A percentile compares a stretch with the other conserved stretches of the same genome.
Evolutionary conservation across 1,140 invertebrate species (phyloP).

Genomic region (Drosophila aff.): DNA sequence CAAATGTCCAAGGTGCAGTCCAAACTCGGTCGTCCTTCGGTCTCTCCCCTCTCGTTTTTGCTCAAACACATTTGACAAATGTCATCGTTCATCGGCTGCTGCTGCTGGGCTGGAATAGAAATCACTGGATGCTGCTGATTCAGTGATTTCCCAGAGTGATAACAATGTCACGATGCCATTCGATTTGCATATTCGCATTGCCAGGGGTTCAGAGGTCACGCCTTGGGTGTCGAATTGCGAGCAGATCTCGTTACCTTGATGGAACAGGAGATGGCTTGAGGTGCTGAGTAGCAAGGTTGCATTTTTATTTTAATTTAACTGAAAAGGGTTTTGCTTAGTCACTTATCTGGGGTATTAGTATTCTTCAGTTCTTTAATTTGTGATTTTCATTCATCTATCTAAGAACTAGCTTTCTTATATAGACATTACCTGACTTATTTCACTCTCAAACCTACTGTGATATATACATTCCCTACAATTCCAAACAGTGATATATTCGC

Average conservation of each 20-base stretch:
- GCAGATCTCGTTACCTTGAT: constrained; percentile 14
- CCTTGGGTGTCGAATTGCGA: constrained; percentile 27
- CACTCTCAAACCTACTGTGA: neutral
- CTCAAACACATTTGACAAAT: constrained; percentile 65
- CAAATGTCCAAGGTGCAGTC: constrained; percentile 71
- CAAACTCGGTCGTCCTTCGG: neutral
- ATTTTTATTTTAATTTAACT: neutral
- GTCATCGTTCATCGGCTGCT: constrained; percentile 50
- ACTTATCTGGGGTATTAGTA: no score
- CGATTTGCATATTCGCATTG: constrained; percentile 56
- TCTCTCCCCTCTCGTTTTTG: constrained; percentile 9
- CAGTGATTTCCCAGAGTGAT: constrained; percentile 67
- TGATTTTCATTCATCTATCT: neutral
- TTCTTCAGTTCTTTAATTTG: no score
- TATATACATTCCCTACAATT: constrained; percentile 2
- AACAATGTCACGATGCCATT: constrained; percentile 61
- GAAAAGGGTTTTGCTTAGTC: no score
- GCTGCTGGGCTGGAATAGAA: constrained; percentile 39
- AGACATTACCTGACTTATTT: neutral
- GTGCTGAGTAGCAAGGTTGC: neutral
- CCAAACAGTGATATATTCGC: constrained; percentile 31
- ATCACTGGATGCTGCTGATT: constrained; percentile 58
- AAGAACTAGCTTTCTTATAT: neutral
- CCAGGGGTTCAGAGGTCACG: constrained; percentile 27
- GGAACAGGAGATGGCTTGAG: constrained; percentile 1